A percentile compares a stretch with the other conserved stretches of the same genome.
Evolutionary conservation across 2,113 vertebrate species (phyloP).

Genomic region (Labeo rohita): DNA sequence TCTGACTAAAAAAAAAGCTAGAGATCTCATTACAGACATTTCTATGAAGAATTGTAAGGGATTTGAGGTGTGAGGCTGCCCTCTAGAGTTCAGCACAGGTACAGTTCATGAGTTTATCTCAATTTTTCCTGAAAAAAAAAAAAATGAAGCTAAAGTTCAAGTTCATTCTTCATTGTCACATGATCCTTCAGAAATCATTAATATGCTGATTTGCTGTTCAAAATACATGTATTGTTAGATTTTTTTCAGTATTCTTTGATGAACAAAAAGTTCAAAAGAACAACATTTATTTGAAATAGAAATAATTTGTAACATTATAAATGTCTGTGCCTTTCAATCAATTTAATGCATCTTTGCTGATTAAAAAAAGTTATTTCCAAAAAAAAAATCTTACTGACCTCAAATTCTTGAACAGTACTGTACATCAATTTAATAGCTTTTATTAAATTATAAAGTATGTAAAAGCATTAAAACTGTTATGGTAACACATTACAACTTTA

Average conservation of each 20-base stretch:
- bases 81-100: constrained; percentile 30
- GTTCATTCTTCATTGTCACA: not conserved
- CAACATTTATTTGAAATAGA: no score
- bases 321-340: no score
- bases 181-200: not conserved
- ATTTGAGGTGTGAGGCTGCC: constrained; percentile 25
- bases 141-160: not conserved
- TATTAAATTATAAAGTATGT: not conserved
- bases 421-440: not conserved
- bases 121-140: not conserved
- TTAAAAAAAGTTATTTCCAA: no score
- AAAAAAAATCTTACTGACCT: no score
- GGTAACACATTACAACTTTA: not conserved
- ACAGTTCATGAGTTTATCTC: not conserved
- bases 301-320: no score
- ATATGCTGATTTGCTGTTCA: not conserved
- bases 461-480: not conserved
- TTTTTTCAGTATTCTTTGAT: not conserved
- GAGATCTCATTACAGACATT: not conserved
- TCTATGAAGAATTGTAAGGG: not conserved
- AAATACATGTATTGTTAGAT: not conserved
- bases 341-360: no score
- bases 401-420: no score
- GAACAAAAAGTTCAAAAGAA: not conserved
- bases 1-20: not conserved